phyloP scores from a whole-genome alignment of 2,113 vertebrate species.

The Macroglossus sobrinus region DNA sequence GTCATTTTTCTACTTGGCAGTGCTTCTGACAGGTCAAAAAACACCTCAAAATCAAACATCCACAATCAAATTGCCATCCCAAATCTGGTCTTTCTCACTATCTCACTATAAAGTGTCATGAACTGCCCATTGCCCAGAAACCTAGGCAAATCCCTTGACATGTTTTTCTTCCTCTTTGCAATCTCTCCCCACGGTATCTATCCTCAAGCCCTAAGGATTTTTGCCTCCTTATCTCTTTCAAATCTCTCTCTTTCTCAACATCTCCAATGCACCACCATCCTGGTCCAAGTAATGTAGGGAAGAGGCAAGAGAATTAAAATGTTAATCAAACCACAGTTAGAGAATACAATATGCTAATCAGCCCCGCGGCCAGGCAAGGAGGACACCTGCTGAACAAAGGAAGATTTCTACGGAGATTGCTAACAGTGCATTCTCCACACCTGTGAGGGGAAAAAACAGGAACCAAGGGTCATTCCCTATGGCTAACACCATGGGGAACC shows the following conservation, averaged over 20 bases:
- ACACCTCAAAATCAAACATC: neutral
- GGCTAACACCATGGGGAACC: too few relatives aligned
- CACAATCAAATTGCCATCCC: neutral
- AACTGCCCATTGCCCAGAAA: neutral
- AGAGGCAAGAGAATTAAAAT: too few relatives aligned
- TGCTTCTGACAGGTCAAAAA: neutral
- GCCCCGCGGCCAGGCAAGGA: too few relatives aligned
- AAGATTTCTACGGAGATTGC: too few relatives aligned
- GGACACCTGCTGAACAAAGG: too few relatives aligned
- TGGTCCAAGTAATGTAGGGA: neutral
- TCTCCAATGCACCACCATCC: neutral
- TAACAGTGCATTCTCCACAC: too few relatives aligned
- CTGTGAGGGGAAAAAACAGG: too few relatives aligned
- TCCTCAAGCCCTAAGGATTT: neutral
- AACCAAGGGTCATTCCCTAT: too few relatives aligned
- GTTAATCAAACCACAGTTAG: too few relatives aligned
- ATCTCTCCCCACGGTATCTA: neutral
- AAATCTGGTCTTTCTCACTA: neutral
- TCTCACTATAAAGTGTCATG: neutral
- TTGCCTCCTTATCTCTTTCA: neutral
- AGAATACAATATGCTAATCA: too few relatives aligned
- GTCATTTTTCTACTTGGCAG: neutral
- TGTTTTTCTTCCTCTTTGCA: neutral
- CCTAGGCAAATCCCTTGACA: neutral
- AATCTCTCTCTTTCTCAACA: neutral